phyloP scores from a whole-genome alignment of 2,113 vertebrate species.

The Oncorhynchus masou region DNA sequence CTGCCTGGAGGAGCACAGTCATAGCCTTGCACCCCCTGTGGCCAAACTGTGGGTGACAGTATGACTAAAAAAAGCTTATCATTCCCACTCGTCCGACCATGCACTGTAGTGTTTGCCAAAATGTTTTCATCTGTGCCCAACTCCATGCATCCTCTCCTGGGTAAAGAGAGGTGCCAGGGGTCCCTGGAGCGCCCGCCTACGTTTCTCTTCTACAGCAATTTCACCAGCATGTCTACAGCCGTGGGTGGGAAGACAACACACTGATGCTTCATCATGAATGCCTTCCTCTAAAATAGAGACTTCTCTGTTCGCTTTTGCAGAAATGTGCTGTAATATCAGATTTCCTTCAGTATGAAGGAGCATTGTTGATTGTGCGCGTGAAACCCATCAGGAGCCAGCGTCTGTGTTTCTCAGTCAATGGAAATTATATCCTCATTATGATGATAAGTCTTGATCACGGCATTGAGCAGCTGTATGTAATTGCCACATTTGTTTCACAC shows the following conservation, averaged over 20 bases:
- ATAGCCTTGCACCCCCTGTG: background rate
- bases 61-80: slow-evolving; percentile 4
- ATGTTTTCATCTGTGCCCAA: slow-evolving; percentile 24
- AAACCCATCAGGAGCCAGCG: background rate
- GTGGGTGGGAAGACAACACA: slow-evolving; percentile 35
- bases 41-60: slow-evolving; percentile 22
- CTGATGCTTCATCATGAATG: slow-evolving; percentile 18
- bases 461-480: background rate
- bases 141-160: slow-evolving; percentile 27
- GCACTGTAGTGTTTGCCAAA: slow-evolving; percentile 15
- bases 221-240: slow-evolving; percentile 22
- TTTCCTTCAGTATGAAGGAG: background rate
- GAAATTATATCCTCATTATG: background rate
- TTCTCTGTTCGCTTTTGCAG: slow-evolving; percentile 3
- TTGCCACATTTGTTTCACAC: background rate
- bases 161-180: slow-evolving; percentile 30
- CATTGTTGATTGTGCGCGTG: background rate
- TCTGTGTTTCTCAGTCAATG: background rate
- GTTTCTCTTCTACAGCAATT: slow-evolving; percentile 17
- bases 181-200: slow-evolving; percentile 44
- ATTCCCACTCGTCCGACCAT: background rate
- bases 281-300: slow-evolving; percentile 20
- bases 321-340: background rate
- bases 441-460: background rate
- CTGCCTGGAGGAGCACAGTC: background rate